Evolutionary conservation across 2,888 invertebrate species (phyloP), one percentile per base, ranked within the genome.

Genomic region (Uropetala carovei): DNA sequence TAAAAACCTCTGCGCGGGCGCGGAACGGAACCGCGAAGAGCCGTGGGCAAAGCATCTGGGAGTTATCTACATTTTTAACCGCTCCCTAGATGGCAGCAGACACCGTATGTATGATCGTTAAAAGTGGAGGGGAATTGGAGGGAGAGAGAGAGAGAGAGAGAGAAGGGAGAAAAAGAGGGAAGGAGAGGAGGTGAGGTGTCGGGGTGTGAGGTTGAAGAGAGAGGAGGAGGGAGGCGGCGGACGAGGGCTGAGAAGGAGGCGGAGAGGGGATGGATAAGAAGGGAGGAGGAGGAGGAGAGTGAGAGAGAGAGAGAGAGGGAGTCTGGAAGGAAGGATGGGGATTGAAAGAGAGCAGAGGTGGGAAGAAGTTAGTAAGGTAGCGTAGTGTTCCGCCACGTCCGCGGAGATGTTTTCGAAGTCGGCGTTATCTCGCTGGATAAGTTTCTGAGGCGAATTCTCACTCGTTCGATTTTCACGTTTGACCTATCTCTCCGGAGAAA

Each of bases 41-140:
- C 60, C 58, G 58, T n/a, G 27, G 86, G 58, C 58, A 86, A 85
- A 86, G 89, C 89, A 89, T 89, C 81, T 64, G 92, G 91, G 93
- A 92, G 92, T 92, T 93, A 86, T 91, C 92, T 92, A 92, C 92
- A 92, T 93, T 93, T 93, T 93, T 93, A 93, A 93, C 92, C 75
- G 92, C 91, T 93, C 93, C 93, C 93, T 93, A 93, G 93, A 93
- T 93, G 93, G 93, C 93, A 93, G 93, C 93, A 93, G 85, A 92
- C 83, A 86, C 92, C 89, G 89, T 89, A 60, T 86, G 86, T 64
- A 89, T 89, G 89, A 89, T 89, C 89, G 89, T 89, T 89, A 89
- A 89, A 89, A 89, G 68, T 64, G 89, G 16, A 56, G 89, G 56
- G 30, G 59, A 16, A 7, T n/a, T n/a, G n/a, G 60, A 27, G 60